These are phyloP conservation scores for Oopsacas minuta DNA, from an alignment of 37 sponge, comb jelly and placozoan species.

Conservation along the genomic window DNA sequence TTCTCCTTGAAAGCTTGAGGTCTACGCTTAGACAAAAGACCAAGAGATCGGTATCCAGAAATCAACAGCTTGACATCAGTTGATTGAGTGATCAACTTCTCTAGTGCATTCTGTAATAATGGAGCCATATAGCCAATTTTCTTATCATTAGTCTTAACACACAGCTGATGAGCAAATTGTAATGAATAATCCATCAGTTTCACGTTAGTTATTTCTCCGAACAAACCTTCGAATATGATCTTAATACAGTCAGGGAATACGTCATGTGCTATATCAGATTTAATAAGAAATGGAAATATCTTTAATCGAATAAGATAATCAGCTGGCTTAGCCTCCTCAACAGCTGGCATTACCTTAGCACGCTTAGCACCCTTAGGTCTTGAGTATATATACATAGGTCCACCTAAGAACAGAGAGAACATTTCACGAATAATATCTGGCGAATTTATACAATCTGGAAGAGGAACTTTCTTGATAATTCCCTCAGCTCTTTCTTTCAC, in stretches of 20 bases:
- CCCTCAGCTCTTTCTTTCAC: not conserved
- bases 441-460: not conserved
- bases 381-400: not conserved
- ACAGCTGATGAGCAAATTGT: not conserved
- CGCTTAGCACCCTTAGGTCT: not conserved
- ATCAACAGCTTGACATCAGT: not conserved
- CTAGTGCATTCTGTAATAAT: not conserved
- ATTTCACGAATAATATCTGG: not conserved
- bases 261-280: slow-evolving; percentile 10
- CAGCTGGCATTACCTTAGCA: not conserved
- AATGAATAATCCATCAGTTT: not conserved
- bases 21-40: not conserved
- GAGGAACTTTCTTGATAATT: not conserved
- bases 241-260: not conserved
- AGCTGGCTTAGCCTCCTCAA: slow-evolving; percentile 4
- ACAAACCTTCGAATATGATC: not conserved
- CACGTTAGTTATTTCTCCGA: not conserved
- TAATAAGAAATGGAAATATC: not conserved
- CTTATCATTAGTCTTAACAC: not conserved
- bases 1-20: slow-evolving; percentile 14
- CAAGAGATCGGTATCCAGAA: not conserved
- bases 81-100: not conserved
- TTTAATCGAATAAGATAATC: not conserved
- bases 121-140: slow-evolving; percentile 1
- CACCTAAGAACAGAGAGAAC: not conserved